A percentile compares a stretch with the other conserved stretches of the same genome.
phyloP scores from a whole-genome alignment of 2,888 invertebrate genomes.

The Rotaria macrura region DNA sequence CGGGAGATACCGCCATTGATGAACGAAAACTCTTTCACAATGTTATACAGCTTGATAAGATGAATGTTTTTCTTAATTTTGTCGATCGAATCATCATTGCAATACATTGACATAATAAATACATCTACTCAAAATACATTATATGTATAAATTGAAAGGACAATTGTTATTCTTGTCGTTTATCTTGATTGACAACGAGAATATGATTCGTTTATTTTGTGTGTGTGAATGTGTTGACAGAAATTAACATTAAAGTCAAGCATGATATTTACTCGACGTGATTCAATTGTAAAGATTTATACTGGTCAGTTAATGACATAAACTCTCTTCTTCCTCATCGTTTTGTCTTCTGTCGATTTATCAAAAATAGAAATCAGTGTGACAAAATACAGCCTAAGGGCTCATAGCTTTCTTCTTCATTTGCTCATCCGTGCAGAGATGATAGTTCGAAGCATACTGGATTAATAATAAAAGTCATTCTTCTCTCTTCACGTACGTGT shows the following conservation, averaged over 20 bases:
- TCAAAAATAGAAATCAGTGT: not conserved
- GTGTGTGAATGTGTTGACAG: not conserved
- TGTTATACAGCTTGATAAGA: not conserved
- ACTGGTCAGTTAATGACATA: not conserved
- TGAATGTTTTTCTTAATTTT: not conserved
- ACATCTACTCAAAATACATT: not conserved
- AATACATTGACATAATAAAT: not conserved
- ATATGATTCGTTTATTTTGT: not conserved
- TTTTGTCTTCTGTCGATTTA: not conserved
- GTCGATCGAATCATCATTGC: not conserved
- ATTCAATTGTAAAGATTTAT: not conserved
- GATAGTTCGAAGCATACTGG: not conserved
- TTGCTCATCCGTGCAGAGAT: not conserved
- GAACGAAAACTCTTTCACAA: not conserved
- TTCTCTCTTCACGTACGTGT: not conserved
- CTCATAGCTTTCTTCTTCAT: not conserved
- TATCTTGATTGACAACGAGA: not conserved
- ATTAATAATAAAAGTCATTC: not conserved
- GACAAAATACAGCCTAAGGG: not conserved
- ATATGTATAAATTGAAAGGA: too few species aligned
- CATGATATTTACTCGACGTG: not conserved
- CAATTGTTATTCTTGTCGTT: not conserved
- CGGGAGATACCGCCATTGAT: conserved; percentile 4
- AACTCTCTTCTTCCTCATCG: not conserved
- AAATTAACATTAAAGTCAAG: conserved; percentile 10